phyloP scores from a whole-genome alignment of 2,113 vertebrate genomes.

The Actinemys pallida region DNA sequence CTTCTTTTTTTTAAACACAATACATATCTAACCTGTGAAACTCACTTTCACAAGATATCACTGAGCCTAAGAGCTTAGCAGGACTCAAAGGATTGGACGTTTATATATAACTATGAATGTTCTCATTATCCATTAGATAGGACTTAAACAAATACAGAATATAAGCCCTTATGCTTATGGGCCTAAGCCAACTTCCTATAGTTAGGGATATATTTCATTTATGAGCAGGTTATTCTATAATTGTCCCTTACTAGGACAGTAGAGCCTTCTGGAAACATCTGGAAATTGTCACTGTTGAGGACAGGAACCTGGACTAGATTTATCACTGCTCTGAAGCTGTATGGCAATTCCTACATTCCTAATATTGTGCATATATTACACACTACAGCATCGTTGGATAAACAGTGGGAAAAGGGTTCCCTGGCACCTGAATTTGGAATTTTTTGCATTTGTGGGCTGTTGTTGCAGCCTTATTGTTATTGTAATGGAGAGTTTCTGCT shows the following conservation, averaged over 20 bases:
- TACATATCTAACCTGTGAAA: background rate
- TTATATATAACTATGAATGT: background rate
- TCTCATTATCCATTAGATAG: background rate
- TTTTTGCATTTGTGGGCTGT: background rate
- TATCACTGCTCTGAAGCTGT: background rate
- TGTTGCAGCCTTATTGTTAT: background rate
- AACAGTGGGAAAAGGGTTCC: background rate
- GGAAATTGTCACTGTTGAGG: slow-evolving; percentile 17
- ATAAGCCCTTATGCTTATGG: background rate
- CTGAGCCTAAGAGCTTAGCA: fast-evolving
- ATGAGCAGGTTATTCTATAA: background rate
- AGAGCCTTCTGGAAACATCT: slow-evolving; percentile 25
- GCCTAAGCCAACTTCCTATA: background rate
- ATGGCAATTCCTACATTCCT: background rate
- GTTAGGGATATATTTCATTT: slow-evolving; percentile 4
- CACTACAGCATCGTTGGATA: background rate
- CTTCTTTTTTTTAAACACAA: background rate
- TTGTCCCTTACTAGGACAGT: background rate
- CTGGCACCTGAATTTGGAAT: background rate
- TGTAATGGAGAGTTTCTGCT: background rate
- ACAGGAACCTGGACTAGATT: slow-evolving; percentile 18
- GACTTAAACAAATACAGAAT: background rate
- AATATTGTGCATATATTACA: background rate
- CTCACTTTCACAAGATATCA: fast-evolving
- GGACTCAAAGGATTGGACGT: background rate